These are phyloP conservation scores for Stictonetta naevosa DNA, from an alignment of 2,113 vertebrate genomes.

Conservation along the genomic window DNA sequence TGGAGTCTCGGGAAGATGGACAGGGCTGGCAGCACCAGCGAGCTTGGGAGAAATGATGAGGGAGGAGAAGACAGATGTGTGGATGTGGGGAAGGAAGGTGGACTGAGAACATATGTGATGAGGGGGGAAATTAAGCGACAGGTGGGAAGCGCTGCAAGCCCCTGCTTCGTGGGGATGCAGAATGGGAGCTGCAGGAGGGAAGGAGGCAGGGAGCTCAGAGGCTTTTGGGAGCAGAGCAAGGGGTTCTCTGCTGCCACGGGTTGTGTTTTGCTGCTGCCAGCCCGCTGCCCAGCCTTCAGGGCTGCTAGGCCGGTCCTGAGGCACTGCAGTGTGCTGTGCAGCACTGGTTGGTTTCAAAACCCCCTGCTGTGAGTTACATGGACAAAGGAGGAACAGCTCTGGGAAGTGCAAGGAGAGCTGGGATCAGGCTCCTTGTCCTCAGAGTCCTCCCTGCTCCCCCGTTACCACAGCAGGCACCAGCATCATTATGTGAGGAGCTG, in stretches of 20 bases:
- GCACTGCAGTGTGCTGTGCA: not conserved
- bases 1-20: not conserved
- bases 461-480: not conserved
- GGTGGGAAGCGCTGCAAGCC: not conserved
- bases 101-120: not conserved
- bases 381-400: not conserved
- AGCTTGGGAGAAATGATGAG: not conserved
- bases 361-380: not conserved
- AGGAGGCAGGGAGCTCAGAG: accelerated
- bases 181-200: accelerated
- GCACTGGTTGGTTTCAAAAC: not conserved
- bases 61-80: not conserved
- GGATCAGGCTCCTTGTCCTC: not conserved
- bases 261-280: not conserved
- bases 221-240: not conserved
- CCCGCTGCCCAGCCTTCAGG: not conserved
- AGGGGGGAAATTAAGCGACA: not conserved
- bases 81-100: not conserved
- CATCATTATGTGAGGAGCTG: not conserved
- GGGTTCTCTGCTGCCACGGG: not conserved
- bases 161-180: not conserved
- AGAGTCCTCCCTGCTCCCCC: not conserved
- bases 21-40: not conserved
- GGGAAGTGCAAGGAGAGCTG: accelerated
- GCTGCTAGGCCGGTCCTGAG: not conserved